A percentile compares a stretch with the other conserved stretches of the same genome.
phyloP scores from a whole-genome alignment of 1,140 invertebrate genomes.

The Drosophila pandora region DNA sequence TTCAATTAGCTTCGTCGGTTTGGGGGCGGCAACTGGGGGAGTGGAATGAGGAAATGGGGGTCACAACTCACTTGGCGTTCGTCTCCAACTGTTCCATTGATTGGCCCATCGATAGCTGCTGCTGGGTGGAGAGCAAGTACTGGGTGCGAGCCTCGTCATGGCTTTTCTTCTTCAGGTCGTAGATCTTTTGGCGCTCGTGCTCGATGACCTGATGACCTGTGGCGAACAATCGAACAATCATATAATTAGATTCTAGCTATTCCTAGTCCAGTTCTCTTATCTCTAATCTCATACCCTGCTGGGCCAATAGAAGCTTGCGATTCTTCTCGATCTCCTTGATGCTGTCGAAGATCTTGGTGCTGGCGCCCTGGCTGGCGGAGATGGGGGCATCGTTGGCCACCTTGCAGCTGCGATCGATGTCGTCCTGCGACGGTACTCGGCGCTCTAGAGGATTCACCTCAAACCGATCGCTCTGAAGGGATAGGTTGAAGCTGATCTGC shows the following conservation, averaged over 20 bases:
- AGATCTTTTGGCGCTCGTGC: constrained; percentile 93
- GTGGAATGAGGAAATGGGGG: background rate
- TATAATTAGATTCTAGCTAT: background rate
- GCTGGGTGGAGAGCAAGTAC: constrained; percentile 72
- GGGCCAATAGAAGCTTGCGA: constrained; percentile 92
- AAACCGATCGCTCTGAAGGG: constrained; percentile 83
- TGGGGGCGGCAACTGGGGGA: background rate
- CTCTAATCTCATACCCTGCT: constrained; percentile 89
- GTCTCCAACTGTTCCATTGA: constrained; percentile 18
- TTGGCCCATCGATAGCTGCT: constrained; percentile 24
- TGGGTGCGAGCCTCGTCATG: constrained; percentile 91
- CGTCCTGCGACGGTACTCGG: constrained; percentile 90
- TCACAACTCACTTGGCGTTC: constrained; percentile 61
- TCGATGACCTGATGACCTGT: constrained; percentile 95
- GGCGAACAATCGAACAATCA: background rate
- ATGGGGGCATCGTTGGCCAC: constrained; percentile 92
- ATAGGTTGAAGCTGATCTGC: constrained; percentile 77
- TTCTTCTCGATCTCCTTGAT: constrained; percentile 95
- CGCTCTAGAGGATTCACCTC: constrained; percentile 85
- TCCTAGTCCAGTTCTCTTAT: background rate
- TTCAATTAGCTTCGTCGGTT: constrained; percentile 39
- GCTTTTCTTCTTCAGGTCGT: constrained; percentile 92
- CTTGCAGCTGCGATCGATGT: constrained; percentile 93
- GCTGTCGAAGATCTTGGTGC: constrained; percentile 93
- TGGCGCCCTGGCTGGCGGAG: constrained; percentile 86